Evolutionary conservation across 64 coral and sea anemone genomes (phyloP).

Genomic region (Montipora capricornis): DNA sequence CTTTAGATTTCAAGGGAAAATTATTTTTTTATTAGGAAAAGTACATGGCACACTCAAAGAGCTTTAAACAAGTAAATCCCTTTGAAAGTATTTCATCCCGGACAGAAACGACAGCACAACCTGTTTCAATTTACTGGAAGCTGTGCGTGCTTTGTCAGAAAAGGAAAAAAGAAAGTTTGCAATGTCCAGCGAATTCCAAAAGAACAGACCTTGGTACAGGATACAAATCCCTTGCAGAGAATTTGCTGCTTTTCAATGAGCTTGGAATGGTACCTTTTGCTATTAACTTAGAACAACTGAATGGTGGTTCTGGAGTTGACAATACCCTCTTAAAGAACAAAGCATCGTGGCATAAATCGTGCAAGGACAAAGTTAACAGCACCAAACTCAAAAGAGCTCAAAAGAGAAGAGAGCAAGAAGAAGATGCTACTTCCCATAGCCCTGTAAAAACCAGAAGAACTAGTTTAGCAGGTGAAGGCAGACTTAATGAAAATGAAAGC

Average conservation of each 20-base stretch:
- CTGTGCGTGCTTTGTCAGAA: constrained; percentile 47
- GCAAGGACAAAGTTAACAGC: neutral
- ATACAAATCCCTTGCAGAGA: constrained; percentile 59
- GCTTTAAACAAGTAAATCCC: constrained; percentile 1
- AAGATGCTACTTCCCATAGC: too few relatives aligned
- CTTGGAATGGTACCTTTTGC: constrained; percentile 52
- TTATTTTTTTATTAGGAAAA: constrained; percentile 19
- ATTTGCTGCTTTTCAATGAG: constrained; percentile 40
- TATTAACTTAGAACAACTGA: constrained; percentile 32
- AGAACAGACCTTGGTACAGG: constrained; percentile 37
- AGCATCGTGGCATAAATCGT: constrained; percentile 64
- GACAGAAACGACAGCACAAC: neutral
- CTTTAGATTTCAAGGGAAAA: constrained; percentile 1
- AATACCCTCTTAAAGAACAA: constrained; percentile 60
- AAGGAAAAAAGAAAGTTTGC: constrained; percentile 36
- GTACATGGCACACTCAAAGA: constrained; percentile 17
- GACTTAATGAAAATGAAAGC: neutral
- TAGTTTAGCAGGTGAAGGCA: neutral
- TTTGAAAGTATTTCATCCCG: neutral
- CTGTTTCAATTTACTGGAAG: constrained; percentile 27
- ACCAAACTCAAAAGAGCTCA: too few relatives aligned
- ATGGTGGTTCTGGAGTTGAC: constrained; percentile 62
- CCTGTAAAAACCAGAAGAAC: too few relatives aligned
- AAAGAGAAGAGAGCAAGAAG: too few relatives aligned
- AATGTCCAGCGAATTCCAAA: constrained; percentile 66